Conservation (phyloP, 2,888 invertebrate species). For the Nomada ruficornis region DNA sequence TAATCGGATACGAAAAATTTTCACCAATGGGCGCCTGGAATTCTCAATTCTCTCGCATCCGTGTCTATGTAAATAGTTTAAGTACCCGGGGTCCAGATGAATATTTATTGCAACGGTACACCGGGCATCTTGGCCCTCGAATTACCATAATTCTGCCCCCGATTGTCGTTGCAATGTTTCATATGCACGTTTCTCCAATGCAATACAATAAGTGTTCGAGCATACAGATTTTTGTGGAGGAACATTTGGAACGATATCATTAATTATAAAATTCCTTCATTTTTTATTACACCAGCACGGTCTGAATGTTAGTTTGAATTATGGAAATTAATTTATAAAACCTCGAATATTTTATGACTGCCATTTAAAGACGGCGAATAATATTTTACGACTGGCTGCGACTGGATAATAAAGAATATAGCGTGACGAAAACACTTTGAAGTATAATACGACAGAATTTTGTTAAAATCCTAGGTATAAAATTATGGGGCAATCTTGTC, state of each 20-base stretch:
- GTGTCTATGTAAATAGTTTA: slow-evolving; percentile 64
- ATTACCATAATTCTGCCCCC: slow-evolving; percentile 68
- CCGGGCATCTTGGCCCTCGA: slow-evolving; percentile 22
- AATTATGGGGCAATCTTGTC: too few relatives aligned
- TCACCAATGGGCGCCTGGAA: slow-evolving; percentile 25
- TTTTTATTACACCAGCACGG: too few relatives aligned
- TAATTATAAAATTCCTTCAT: neutral
- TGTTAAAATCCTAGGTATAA: too few relatives aligned
- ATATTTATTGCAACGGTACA: slow-evolving; percentile 63
- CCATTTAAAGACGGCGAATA: too few relatives aligned
- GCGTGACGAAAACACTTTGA: too few relatives aligned
- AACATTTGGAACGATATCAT: neutral
- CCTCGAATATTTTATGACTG: too few relatives aligned
- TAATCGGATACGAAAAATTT: slow-evolving; percentile 66
- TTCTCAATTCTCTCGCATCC: slow-evolving; percentile 46
- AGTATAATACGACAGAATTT: too few relatives aligned
- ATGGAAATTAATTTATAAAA: too few relatives aligned
- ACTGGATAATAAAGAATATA: too few relatives aligned
- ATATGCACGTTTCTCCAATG: neutral
- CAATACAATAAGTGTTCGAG: neutral
- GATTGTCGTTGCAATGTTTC: slow-evolving; percentile 43
- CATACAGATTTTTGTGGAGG: neutral
- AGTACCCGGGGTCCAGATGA: slow-evolving; percentile 47
- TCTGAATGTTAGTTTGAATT: too few relatives aligned
- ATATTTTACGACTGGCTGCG: too few relatives aligned